Percentiles rank a stretch among this genome's conserved stretches.
Evolutionary conservation across 2,113 vertebrate species (phyloP).

Genomic region (Ammodramus savannarum): DNA sequence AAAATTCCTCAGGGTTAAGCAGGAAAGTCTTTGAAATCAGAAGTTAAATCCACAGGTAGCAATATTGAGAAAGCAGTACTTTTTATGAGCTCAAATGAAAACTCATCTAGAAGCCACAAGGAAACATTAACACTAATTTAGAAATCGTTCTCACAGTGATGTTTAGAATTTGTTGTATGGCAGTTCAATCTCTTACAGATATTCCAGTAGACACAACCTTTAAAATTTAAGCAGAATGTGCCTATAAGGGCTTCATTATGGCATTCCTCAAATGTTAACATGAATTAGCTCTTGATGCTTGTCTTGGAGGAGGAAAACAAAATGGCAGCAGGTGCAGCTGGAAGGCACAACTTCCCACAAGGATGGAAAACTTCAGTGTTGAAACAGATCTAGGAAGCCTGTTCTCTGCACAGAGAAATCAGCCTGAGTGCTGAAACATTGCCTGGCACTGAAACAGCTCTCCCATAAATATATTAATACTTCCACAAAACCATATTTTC

Average conservation of each 20-base stretch:
- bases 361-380: neutral
- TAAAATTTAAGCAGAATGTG: neutral
- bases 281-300: neutral
- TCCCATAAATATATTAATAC: neutral
- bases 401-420: neutral
- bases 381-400: neutral
- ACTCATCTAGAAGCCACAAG: neutral
- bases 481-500: neutral
- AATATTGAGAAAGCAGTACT: neutral
- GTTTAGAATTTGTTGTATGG: neutral
- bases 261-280: neutral
- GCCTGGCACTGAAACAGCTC: neutral
- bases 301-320: neutral
- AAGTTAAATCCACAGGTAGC: neutral
- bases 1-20: neutral
- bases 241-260: neutral
- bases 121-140: neutral
- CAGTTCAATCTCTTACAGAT: neutral
- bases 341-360: neutral
- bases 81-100: neutral
- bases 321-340: neutral
- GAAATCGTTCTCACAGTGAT: neutral
- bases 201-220: neutral
- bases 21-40: neutral
- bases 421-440: neutral